These are phyloP conservation scores for Hyles vespertilio DNA, from an alignment of 1,140 invertebrate species.

Conservation along the genomic window DNA sequence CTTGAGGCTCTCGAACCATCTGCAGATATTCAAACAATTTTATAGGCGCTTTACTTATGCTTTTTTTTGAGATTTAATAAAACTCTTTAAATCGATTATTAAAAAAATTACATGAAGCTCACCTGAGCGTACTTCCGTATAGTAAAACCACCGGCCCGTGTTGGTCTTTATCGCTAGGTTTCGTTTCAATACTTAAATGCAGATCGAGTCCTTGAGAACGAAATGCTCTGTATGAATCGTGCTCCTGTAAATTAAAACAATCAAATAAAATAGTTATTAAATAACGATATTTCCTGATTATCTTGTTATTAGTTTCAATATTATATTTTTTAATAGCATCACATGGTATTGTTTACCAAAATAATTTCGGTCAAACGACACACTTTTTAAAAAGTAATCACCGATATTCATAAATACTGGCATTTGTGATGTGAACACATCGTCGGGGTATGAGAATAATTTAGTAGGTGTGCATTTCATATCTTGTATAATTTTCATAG, in stretches of 20 bases:
- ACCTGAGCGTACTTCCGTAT: slow-evolving; percentile 91
- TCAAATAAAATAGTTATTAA: no score
- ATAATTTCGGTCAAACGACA: no score
- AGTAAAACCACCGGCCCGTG: slow-evolving; percentile 88
- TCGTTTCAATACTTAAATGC: slow-evolving; percentile 92
- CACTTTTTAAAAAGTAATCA: no score
- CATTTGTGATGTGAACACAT: no score
- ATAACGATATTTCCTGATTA: no score
- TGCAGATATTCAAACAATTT: slow-evolving; percentile 24
- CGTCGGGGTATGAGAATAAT: no score
- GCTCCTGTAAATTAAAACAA: slow-evolving; percentile 38
- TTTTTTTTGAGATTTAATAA: not conserved
- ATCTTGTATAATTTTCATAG: no score
- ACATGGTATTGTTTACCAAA: no score
- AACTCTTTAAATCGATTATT: slow-evolving; percentile 6
- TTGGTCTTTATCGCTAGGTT: slow-evolving; percentile 80
- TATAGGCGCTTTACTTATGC: not conserved
- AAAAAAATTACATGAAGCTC: slow-evolving; percentile 1
- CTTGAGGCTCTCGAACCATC: slow-evolving; percentile 97
- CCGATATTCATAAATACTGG: no score
- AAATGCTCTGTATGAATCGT: slow-evolving; percentile 89
- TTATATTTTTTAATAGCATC: no score
- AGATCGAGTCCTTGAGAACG: slow-evolving; percentile 95
- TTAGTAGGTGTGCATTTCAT: no score
- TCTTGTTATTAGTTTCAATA: no score